Evolutionary conservation across 2,888 invertebrate genomes (phyloP).

Genomic region (Cataglyphis altisquamis): DNA sequence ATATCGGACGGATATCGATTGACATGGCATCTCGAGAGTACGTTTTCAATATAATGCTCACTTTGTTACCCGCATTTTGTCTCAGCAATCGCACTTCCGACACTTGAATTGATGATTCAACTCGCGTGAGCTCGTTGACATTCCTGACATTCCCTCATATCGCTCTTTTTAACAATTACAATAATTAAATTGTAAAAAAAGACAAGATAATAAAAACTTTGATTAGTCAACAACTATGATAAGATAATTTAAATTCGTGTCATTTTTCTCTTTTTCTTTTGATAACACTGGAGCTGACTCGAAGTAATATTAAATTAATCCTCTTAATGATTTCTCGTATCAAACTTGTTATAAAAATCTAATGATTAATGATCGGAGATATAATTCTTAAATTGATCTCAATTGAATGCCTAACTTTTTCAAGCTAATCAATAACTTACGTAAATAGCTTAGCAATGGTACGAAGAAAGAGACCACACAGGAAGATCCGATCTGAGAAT

Average conservation of each 20-base stretch:
- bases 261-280: background rate
- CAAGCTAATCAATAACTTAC: background rate
- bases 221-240: background rate
- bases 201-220: background rate
- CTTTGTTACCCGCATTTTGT: background rate
- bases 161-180: background rate
- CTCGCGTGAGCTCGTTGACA: background rate
- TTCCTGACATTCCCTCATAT: background rate
- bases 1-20: slow-evolving; percentile 25
- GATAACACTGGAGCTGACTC: background rate
- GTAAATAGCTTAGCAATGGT: slow-evolving; percentile 11
- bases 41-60: slow-evolving; percentile 25
- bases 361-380: background rate
- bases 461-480: background rate
- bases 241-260: slow-evolving; percentile 12
- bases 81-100: slow-evolving; percentile 9
- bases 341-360: slow-evolving; percentile 15
- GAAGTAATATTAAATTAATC: background rate
- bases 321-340: background rate
- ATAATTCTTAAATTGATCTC: background rate
- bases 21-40: slow-evolving; percentile 4
- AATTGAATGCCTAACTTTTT: background rate
- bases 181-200: background rate
- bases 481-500: slow-evolving; percentile 5
- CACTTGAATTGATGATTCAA: slow-evolving; percentile 2